A percentile compares a stretch with the other conserved stretches of the same genome.
These are phyloP conservation scores for Ormyrus rosae DNA, from an alignment of 2,888 invertebrate species.

Conservation along the genomic window DNA sequence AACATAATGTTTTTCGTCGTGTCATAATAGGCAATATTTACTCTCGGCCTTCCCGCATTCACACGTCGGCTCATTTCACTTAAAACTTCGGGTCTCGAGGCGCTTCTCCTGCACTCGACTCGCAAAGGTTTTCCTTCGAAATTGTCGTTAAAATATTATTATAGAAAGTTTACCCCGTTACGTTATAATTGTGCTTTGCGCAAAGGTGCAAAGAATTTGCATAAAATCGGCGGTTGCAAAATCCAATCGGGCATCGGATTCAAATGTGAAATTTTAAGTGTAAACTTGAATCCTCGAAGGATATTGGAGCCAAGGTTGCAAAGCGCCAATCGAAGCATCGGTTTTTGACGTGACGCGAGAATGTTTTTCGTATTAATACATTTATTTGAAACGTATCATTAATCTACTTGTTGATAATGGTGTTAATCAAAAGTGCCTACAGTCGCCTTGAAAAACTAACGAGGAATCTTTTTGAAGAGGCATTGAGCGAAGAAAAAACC, in stretches of 20 bases:
- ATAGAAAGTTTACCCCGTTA: conserved; percentile 19
- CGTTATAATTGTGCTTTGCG: background rate
- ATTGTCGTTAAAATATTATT: conserved; percentile 4
- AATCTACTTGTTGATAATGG: no score
- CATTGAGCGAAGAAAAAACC: background rate
- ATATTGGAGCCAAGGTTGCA: conserved; percentile 53
- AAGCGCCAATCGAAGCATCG: conserved; percentile 5
- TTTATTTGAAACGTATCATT: background rate
- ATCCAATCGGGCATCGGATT: conserved; percentile 50
- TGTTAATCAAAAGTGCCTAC: background rate
- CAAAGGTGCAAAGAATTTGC: conserved; percentile 18
- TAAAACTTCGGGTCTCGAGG: background rate
- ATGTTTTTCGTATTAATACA: background rate
- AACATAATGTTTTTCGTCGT: conserved; percentile 26
- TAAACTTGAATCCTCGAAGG: conserved; percentile 24
- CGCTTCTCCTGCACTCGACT: background rate
- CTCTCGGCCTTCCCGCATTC: conserved; percentile 32
- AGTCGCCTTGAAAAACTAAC: background rate
- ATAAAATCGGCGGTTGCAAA: conserved; percentile 49
- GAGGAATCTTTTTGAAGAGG: background rate
- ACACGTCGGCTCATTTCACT: conserved; percentile 28
- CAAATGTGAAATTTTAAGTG: conserved; percentile 49
- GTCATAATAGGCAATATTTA: conserved; percentile 34
- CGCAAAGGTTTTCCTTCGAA: conserved; percentile 25
- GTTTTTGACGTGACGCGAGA: background rate